These are phyloP conservation scores for Vanessa cardui DNA, from an alignment of 2,888 invertebrate species.

Conservation along the genomic window DNA sequence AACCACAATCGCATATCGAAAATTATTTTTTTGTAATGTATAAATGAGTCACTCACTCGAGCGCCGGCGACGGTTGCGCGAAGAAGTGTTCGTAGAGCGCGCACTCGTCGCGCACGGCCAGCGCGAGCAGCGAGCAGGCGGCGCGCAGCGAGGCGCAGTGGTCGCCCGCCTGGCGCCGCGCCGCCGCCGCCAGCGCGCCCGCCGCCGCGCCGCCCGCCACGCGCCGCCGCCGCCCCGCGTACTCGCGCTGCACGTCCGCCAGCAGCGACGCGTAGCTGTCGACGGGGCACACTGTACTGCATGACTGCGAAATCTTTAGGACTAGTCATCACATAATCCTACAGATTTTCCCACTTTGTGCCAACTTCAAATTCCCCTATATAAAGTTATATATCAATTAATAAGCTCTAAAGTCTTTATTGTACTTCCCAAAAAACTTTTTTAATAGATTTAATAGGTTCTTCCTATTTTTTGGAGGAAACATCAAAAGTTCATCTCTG, in stretches of 20 bases:
- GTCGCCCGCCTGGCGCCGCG: constrained; percentile 88
- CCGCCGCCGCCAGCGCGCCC: constrained; percentile 87
- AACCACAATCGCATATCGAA: no score
- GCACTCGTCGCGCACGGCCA: constrained; percentile 97
- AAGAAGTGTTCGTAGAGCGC: constrained; percentile 96
- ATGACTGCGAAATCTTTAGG: no score
- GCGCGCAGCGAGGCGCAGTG: constrained; percentile 92
- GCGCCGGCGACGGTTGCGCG: constrained; percentile 83
- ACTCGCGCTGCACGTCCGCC: constrained; percentile 91
- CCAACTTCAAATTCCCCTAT: no score
- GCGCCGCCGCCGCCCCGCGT: constrained; percentile 89
- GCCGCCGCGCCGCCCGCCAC: constrained; percentile 90
- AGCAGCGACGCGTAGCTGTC: constrained; percentile 87
- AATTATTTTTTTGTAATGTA: no score
- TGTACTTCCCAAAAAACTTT: no score
- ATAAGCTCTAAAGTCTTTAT: no score
- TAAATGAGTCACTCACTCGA: constrained; percentile 79
- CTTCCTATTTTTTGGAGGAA: no score
- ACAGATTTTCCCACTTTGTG: no score
- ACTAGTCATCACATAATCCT: neutral
- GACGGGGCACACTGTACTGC: no score
- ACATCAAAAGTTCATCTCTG: no score
- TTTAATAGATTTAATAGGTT: no score
- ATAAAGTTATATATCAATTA: no score
- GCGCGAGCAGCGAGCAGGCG: constrained; percentile 94